Evolutionary conservation across 1,140 invertebrate species (phyloP).

Genomic region (Camponotus floridanus): DNA sequence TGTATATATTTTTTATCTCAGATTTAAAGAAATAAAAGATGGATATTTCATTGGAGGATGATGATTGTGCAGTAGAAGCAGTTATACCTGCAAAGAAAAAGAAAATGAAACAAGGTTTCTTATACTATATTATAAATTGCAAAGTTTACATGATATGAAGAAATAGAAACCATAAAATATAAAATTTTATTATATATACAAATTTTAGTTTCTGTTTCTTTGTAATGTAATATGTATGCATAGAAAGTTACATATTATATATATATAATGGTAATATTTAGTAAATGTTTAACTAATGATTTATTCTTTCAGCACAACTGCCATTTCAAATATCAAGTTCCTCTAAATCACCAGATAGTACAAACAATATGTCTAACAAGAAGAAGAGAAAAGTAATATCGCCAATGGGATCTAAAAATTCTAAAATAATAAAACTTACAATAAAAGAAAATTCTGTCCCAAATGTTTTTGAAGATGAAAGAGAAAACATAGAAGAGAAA

Average conservation of each 20-base stretch:
- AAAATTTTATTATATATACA: too few relatives aligned
- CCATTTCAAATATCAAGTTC: constrained; percentile 81
- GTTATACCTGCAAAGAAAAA: constrained; percentile 72
- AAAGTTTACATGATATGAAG: too few relatives aligned
- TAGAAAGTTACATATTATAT: background rate
- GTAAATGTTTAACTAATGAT: constrained; percentile 15
- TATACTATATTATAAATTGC: background rate
- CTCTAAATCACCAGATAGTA: constrained; percentile 68
- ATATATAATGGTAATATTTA: background rate
- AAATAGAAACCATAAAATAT: too few relatives aligned
- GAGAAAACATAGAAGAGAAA: background rate
- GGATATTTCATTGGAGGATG: constrained; percentile 64
- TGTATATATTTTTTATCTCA: constrained; percentile 4
- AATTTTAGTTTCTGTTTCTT: too few relatives aligned
- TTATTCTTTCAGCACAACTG: constrained; percentile 79
- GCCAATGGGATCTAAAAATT: constrained; percentile 71
- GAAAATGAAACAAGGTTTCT: constrained; percentile 81
- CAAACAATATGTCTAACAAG: constrained; percentile 73
- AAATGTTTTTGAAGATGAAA: background rate
- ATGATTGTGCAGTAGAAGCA: constrained; percentile 69
- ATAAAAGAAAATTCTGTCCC: constrained; percentile 75
- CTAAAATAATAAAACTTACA: constrained; percentile 80
- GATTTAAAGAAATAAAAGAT: constrained; percentile 66
- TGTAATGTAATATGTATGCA: too few relatives aligned
- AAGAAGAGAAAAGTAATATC: constrained; percentile 82